A percentile compares a stretch with the other conserved stretches of the same genome.
These are phyloP conservation scores for Ericerus pela DNA, from an alignment of 1,140 invertebrate genomes.

Conservation along the genomic window DNA sequence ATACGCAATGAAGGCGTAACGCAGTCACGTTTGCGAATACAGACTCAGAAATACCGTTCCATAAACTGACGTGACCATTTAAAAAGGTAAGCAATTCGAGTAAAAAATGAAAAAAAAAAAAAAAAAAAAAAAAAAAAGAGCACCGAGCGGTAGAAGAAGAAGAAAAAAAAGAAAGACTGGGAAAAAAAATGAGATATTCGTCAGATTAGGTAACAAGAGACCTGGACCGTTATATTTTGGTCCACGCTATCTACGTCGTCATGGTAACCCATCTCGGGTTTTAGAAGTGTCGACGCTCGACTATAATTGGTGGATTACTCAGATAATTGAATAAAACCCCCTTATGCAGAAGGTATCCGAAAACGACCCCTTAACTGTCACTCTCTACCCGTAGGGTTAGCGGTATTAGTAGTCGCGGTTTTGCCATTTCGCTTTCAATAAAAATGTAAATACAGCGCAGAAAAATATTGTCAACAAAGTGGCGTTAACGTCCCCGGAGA, in stretches of 20 bases:
- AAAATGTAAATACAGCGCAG: constrained; percentile 11
- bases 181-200: constrained; percentile 8
- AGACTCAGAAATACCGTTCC: too few species aligned
- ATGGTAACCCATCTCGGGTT: constrained; percentile 2
- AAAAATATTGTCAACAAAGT: constrained; percentile 12
- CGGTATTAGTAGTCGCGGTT: constrained; percentile 9
- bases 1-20: too few species aligned
- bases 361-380: constrained; percentile 11
- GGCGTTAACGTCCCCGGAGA: constrained; percentile 8
- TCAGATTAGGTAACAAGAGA: constrained; percentile 12
- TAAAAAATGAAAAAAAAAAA: too few species aligned
- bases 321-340: constrained; percentile 12
- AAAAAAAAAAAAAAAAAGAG: too few species aligned
- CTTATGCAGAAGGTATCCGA: constrained; percentile 11
- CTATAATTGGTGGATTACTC: constrained; percentile 12
- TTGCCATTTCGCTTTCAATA: constrained; percentile 9
- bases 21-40: too few species aligned
- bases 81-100: too few species aligned
- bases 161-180: too few species aligned
- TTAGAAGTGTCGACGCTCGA: constrained; percentile 5
- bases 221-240: constrained; percentile 8
- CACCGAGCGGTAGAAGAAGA: too few species aligned
- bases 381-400: constrained; percentile 10
- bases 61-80: too few species aligned
- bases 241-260: constrained; percentile 8